Conservation (phyloP, 2,113 vertebrate genomes). For the Bubo bubo region DNA sequence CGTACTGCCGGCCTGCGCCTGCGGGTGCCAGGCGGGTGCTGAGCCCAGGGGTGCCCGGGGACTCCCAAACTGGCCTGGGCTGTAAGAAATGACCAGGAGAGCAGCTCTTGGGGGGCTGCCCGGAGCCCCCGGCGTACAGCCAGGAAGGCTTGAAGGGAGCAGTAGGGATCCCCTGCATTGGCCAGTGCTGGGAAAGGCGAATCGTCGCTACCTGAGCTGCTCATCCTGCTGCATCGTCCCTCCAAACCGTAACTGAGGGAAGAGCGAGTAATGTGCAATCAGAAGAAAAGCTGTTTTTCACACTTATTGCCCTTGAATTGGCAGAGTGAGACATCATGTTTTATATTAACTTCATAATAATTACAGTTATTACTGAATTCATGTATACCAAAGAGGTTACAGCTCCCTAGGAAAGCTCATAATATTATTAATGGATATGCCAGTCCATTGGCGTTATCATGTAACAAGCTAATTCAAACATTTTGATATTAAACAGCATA, state of each 20-base stretch:
- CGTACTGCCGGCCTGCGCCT: no score
- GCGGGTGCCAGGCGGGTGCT: neutral
- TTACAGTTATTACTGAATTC: conserved; percentile 76
- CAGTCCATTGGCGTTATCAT: conserved; percentile 42
- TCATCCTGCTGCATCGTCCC: neutral
- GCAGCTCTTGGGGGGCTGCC: fast-evolving
- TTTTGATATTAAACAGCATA: conserved; percentile 1
- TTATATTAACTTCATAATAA: conserved; percentile 78
- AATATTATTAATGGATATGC: conserved; percentile 63
- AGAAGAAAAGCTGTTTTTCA: conserved; percentile 58
- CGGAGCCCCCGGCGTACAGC: fast-evolving
- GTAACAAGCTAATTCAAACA: conserved; percentile 50
- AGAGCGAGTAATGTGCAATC: neutral
- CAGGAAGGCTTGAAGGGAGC: neutral
- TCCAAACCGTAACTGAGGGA: neutral
- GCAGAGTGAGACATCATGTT: conserved; percentile 70
- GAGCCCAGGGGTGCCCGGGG: neutral
- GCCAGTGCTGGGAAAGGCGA: neutral
- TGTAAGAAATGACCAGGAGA: fast-evolving
- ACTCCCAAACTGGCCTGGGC: neutral
- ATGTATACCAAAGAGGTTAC: conserved; percentile 70
- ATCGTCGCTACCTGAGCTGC: neutral
- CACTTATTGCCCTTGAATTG: conserved; percentile 72
- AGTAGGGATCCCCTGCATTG: fast-evolving
- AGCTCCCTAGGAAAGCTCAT: conserved; percentile 64